Percentiles rank a stretch among this genome's conserved stretches.
These are phyloP conservation scores for Australoheros scitulus DNA, from an alignment of 2,113 vertebrate genomes.

Conservation along the genomic window DNA sequence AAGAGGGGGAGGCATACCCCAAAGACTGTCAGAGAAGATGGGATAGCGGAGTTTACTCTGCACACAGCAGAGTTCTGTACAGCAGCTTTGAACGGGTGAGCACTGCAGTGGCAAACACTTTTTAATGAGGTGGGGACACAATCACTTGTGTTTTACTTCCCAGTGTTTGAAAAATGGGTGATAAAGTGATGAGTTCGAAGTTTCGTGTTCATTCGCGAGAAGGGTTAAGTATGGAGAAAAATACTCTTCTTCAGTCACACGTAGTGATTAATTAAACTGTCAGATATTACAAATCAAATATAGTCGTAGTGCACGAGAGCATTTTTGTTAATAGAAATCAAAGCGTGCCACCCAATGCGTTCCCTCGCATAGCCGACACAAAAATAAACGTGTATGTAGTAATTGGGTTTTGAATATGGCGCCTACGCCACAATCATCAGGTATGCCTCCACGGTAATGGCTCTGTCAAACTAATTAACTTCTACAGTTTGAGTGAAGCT, in stretches of 20 bases:
- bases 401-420: constrained; percentile 81
- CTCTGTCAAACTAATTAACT: constrained; percentile 96
- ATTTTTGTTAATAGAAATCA: constrained; percentile 4
- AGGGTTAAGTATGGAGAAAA: constrained; percentile 18
- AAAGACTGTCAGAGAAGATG: constrained; percentile 72
- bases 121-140: constrained; percentile 74
- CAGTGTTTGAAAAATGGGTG: constrained; percentile 37
- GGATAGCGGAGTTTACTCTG: constrained; percentile 65
- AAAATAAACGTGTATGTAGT: constrained; percentile 62
- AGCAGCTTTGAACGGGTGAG: constrained; percentile 59
- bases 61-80: constrained; percentile 50
- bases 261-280: constrained; percentile 46
- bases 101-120: constrained; percentile 60
- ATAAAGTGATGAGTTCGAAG: constrained; percentile 54
- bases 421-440: constrained; percentile 77
- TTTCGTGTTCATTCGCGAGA: constrained; percentile 9
- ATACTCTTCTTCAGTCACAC: constrained; percentile 8
- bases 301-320: background rate
- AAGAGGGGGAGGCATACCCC: constrained; percentile 73
- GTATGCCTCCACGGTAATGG: constrained; percentile 83
- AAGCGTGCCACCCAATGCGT: background rate
- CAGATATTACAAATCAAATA: constrained; percentile 45
- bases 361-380: constrained; percentile 7
- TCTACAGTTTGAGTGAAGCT: constrained; percentile 92
- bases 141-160: constrained; percentile 55